Evolutionary conservation across 1,140 invertebrate genomes (phyloP), one percentile per base, ranked within the genome.

Genomic region (Diploscapter pachys): DNA sequence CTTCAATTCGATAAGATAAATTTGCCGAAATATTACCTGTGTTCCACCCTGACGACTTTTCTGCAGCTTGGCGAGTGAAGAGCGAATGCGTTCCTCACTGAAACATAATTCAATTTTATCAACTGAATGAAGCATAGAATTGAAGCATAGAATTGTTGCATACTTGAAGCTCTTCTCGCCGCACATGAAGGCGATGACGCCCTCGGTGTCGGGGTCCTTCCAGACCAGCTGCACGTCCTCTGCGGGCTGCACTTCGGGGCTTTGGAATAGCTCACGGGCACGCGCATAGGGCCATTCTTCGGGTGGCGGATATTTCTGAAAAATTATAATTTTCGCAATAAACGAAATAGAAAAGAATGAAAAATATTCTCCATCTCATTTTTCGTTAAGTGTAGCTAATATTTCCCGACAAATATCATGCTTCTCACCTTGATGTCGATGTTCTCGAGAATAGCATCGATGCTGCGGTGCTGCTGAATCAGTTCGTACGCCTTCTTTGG

Each of bases 401-500:
- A 31, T 31, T 31, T 31, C 31, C 31, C 31, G 31, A 31, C 31
- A 31, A 31, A 66, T 49, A 81, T 50, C 49, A 72, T 72, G 49
- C 63, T 61, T 51, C 65, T 50, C 75, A 87, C 86, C 65, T 92
- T 92, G 2, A 83, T 88, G 86, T 98, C 95, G 53, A 98, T 87
- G 85, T 93, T 92, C 77, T 94, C 89, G 3, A 99, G 71, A 61
- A 99, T 92, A 11, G 90, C 90, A 81, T 99, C 96, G 56, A 99
- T 91, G 51, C 87, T 90, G 72, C 90, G 90, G 85, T 98, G 90
- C 80, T 92, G 90, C 79, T 90, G 91, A 56, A 99, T 96, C 3
- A 99, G 88, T 75, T 99, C 95, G 11, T 96, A 92, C 0, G 96
- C 95, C 78, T 93, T 89, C 86, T 99, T 99, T 0, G 95, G 96